Evolutionary conservation across 2,797 vertebrate genomes (phyloP).

Genomic region (Tragelaphus oryx): DNA sequence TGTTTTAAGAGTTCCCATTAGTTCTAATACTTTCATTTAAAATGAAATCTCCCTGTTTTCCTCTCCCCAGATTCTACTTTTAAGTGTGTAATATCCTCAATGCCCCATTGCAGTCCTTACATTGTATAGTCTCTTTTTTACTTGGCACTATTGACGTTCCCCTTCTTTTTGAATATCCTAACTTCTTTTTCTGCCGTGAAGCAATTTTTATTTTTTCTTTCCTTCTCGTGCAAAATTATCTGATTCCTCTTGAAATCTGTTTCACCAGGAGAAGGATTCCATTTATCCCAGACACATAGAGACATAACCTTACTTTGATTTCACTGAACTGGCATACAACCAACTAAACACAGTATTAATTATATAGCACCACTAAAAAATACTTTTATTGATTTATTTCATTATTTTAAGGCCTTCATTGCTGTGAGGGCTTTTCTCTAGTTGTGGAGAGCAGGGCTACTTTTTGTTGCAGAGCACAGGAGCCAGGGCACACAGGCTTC

Average conservation of each 20-base stretch:
- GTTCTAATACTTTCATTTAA: background rate
- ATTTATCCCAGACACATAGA: background rate
- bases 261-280: background rate
- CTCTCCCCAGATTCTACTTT: background rate
- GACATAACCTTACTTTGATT: background rate
- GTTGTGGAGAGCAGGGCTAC: background rate
- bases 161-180: background rate
- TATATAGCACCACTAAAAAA: background rate
- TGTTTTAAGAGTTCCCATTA: background rate
- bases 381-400: background rate
- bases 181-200: background rate
- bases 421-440: background rate
- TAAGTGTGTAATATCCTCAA: background rate
- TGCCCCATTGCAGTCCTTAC: background rate
- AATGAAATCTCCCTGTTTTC: background rate
- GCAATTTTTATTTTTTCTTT: background rate
- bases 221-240: background rate
- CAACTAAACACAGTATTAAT: background rate
- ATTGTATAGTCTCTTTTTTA: background rate
- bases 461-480: background rate
- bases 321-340: background rate
- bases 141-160: background rate
- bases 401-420: no score
- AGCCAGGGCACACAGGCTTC: background rate
- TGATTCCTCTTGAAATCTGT: background rate